phyloP scores from a whole-genome alignment of 2,888 invertebrate genomes.

The Microctonus aethiopoides region DNA sequence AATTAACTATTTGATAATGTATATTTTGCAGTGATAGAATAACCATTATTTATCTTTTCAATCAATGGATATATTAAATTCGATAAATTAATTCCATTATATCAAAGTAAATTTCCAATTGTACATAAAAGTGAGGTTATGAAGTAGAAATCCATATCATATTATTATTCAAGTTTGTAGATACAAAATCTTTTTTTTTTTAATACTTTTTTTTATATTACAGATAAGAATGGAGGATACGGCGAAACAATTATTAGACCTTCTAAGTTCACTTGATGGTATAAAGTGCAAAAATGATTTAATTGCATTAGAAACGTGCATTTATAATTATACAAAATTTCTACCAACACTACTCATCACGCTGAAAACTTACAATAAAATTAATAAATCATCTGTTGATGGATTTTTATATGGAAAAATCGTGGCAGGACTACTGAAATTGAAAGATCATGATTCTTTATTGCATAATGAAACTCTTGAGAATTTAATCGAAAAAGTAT shows the following conservation, averaged over 20 bases:
- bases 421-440: conserved; percentile 68
- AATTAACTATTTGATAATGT: no score
- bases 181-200: no score
- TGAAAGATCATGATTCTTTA: conserved; percentile 63
- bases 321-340: conserved; percentile 48
- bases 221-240: conserved; percentile 34
- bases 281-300: conserved; percentile 65
- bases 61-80: no score
- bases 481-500: conserved; percentile 66
- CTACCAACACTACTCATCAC: conserved; percentile 75
- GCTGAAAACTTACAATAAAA: conserved; percentile 73
- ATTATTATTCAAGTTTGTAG: no score
- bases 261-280: conserved; percentile 56
- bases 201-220: not conserved
- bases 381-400: conserved; percentile 69
- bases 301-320: conserved; percentile 48
- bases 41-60: no score
- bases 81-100: no score
- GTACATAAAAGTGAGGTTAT: not conserved
- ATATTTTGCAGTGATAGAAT: no score
- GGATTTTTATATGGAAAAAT: conserved; percentile 69
- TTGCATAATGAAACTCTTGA: conserved; percentile 60
- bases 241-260: conserved; percentile 60
- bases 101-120: no score
- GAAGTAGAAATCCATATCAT: not conserved